These are phyloP conservation scores for Drosophila repleta DNA, from an alignment of 1,140 invertebrate species.

Conservation along the genomic window DNA sequence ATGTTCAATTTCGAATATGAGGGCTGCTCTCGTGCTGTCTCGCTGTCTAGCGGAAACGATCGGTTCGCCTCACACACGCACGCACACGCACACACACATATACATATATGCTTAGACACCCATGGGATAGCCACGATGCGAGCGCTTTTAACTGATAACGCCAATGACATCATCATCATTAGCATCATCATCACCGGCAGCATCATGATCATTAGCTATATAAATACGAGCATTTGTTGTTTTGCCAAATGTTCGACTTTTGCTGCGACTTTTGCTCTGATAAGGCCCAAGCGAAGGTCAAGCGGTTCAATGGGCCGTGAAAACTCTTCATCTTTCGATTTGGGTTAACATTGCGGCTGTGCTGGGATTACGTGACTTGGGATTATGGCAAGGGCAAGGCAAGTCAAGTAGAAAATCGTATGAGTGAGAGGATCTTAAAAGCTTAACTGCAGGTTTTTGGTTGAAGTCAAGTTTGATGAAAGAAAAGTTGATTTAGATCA, in stretches of 20 bases:
- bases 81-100: not conserved
- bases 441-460: no score
- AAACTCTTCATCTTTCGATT: slow-evolving; percentile 29
- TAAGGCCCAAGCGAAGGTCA: slow-evolving; percentile 43
- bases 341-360: not conserved
- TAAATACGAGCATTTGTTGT: slow-evolving; percentile 25
- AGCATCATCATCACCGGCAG: slow-evolving; percentile 37
- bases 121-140: not conserved
- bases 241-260: slow-evolving; percentile 32
- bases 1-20: slow-evolving; percentile 16
- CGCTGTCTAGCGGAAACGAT: slow-evolving; percentile 38
- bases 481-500: no score
- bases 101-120: not conserved
- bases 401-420: slow-evolving; percentile 2
- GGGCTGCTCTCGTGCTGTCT: slow-evolving; percentile 17
- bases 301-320: slow-evolving; percentile 41
- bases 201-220: slow-evolving; percentile 11
- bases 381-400: not conserved
- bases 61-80: slow-evolving; percentile 13
- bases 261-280: slow-evolving; percentile 24
- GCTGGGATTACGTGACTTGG: not conserved
- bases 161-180: slow-evolving; percentile 47
- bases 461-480: no score
- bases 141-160: slow-evolving; percentile 24
- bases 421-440: not conserved